These are phyloP conservation scores for Sebastes goodei DNA, from an alignment of 2,797 vertebrate species.

Conservation along the genomic window DNA sequence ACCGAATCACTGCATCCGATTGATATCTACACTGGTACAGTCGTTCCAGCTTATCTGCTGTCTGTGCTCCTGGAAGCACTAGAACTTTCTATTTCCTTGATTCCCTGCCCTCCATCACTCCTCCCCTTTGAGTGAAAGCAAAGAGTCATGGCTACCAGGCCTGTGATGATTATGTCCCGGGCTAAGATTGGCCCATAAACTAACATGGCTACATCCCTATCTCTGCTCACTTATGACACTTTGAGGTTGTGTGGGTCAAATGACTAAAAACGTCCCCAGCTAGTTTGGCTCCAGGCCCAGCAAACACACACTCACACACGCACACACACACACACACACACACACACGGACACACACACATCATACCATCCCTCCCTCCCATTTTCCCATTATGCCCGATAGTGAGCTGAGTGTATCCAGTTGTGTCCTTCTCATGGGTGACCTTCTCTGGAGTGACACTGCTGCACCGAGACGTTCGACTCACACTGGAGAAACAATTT, in stretches of 20 bases:
- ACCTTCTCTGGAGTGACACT: conserved; percentile 76
- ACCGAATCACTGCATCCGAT: conserved; percentile 14
- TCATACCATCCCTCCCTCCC: conserved; percentile 44
- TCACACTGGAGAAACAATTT: conserved; percentile 75
- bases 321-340: conserved; percentile 17
- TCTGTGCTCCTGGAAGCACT: conserved; percentile 5
- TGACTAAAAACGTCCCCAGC: conserved; percentile 79
- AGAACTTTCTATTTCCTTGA: conserved; percentile 47
- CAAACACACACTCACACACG: conserved; percentile 21
- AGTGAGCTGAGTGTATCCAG: conserved; percentile 73
- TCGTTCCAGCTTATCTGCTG: conserved; percentile 9
- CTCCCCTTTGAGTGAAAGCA: conserved; percentile 38
- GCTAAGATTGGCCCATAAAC: conserved; percentile 65
- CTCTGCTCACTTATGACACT: conserved; percentile 82
- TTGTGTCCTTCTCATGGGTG: conserved; percentile 70
- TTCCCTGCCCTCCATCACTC: conserved; percentile 12
- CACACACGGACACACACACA: conserved; percentile 4
- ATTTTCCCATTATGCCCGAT: conserved; percentile 65
- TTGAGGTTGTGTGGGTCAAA: conserved; percentile 80
- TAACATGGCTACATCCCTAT: conserved; percentile 72
- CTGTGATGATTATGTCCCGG: conserved; percentile 56
- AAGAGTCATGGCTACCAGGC: conserved; percentile 53
- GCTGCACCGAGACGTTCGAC: conserved; percentile 58
- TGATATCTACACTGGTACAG: conserved; percentile 19
- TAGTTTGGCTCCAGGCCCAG: conserved; percentile 74